A percentile compares a stretch with the other conserved stretches of the same genome.
Evolutionary conservation across 2,888 invertebrate genomes (phyloP).

Genomic region (Euzetes globulus): DNA sequence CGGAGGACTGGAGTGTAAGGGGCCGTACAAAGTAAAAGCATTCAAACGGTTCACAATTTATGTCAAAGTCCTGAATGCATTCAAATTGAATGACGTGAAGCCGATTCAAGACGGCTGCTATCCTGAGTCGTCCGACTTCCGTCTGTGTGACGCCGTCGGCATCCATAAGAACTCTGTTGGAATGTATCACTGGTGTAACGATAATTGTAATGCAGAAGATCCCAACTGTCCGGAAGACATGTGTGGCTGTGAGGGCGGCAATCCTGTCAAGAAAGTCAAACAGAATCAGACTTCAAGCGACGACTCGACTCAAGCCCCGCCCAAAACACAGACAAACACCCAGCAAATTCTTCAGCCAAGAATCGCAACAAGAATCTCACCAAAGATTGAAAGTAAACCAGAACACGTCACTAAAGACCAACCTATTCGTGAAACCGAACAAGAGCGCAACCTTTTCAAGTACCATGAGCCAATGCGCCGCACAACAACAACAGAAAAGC

Average conservation of each 20-base stretch:
- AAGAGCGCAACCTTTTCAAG: too few relatives aligned
- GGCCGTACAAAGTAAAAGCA: conserved; percentile 30
- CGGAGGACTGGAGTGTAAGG: conserved; percentile 32
- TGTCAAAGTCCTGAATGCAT: conserved; percentile 24
- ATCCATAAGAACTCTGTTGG: conserved; percentile 6
- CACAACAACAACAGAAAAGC: not conserved
- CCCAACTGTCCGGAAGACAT: conserved; percentile 32
- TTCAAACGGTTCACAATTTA: conserved; percentile 30
- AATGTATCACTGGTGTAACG: conserved; percentile 34
- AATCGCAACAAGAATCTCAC: too few relatives aligned
- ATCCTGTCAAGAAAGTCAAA: not conserved
- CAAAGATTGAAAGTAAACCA: too few relatives aligned
- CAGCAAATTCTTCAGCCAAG: not conserved
- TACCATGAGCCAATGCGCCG: too few relatives aligned
- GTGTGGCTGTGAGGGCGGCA: conserved; percentile 12
- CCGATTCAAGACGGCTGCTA: conserved; percentile 32
- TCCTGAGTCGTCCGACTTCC: conserved; percentile 27
- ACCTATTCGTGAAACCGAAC: too few relatives aligned
- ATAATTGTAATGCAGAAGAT: conserved; percentile 30
- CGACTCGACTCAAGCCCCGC: not conserved
- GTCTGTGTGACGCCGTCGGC: conserved; percentile 6
- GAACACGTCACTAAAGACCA: too few relatives aligned
- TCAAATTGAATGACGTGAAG: conserved; percentile 20
- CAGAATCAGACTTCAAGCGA: not conserved
- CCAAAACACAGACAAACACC: not conserved